These are phyloP conservation scores for Brachylomia viminalis DNA, from an alignment of 2,888 invertebrate species.

Conservation along the genomic window DNA sequence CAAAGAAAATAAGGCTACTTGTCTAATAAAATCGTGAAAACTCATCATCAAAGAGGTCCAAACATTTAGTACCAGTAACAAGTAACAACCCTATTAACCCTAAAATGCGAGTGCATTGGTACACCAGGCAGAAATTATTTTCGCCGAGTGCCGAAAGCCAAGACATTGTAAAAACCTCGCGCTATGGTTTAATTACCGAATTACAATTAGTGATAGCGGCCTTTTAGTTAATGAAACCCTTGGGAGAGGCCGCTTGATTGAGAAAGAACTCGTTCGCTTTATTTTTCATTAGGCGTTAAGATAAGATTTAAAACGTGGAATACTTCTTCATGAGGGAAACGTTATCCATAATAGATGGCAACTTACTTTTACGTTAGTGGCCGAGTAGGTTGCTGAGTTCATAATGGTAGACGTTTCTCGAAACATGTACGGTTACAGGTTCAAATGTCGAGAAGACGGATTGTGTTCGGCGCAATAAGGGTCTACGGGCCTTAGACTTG, in stretches of 20 bases:
- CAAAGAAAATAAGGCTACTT: slow-evolving; percentile 1
- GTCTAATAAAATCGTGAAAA: slow-evolving; percentile 4
- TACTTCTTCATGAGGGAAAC: neutral
- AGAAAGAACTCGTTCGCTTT: slow-evolving; percentile 39
- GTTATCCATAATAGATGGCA: slow-evolving; percentile 2
- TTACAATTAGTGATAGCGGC: slow-evolving; percentile 55
- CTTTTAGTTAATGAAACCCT: slow-evolving; percentile 59
- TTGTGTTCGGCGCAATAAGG: no score
- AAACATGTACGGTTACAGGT: neutral
- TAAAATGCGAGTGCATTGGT: slow-evolving; percentile 36
- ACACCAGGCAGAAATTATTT: slow-evolving; percentile 20
- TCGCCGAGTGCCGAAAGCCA: slow-evolving; percentile 29
- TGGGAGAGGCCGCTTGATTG: slow-evolving; percentile 34
- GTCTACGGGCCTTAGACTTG: neutral
- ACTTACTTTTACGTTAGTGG: no score
- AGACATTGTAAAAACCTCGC: slow-evolving; percentile 51
- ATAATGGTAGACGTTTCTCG: neutral
- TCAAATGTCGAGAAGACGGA: neutral
- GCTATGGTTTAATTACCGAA: slow-evolving; percentile 61
- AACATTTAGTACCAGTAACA: slow-evolving; percentile 31
- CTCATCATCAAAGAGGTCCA: slow-evolving; percentile 17
- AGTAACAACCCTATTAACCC: slow-evolving; percentile 35
- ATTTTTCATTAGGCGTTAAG: slow-evolving; percentile 31
- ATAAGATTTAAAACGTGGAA: neutral
- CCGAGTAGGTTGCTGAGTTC: neutral